Conservation (phyloP, 2,113 vertebrate species). For the Psephotus haematonotus region DNA sequence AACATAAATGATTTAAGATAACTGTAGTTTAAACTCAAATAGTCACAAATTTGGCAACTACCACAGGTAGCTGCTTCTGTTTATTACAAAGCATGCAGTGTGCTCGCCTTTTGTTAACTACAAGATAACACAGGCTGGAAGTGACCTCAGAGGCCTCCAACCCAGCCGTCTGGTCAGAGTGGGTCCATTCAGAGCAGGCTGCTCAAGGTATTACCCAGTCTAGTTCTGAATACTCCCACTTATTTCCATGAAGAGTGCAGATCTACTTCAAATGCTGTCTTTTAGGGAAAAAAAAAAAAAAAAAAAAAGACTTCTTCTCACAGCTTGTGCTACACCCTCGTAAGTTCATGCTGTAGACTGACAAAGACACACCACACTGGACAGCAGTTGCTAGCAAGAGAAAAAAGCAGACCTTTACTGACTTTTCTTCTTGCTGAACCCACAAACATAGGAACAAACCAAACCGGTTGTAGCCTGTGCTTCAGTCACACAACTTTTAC, state of each 20-base stretch:
- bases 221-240: not conserved
- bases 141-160: not conserved
- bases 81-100: not conserved
- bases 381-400: not conserved
- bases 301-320: not conserved
- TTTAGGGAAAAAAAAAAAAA: not conserved
- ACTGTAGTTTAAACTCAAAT: not conserved
- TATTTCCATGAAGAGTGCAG: not conserved
- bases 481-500: constrained; percentile 30
- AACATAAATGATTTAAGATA: not conserved
- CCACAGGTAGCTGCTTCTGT: not conserved
- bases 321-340: not conserved
- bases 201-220: not conserved
- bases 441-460: constrained; percentile 17
- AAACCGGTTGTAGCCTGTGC: constrained; percentile 11
- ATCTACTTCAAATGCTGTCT: not conserved
- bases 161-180: not conserved
- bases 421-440: not conserved
- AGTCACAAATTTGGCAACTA: not conserved
- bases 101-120: not conserved
- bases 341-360: not conserved
- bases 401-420: not conserved
- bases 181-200: not conserved
- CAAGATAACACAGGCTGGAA: not conserved
- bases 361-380: not conserved